Evolutionary conservation across 2,888 invertebrate species (phyloP).

Genomic region (Catonia carolina): DNA sequence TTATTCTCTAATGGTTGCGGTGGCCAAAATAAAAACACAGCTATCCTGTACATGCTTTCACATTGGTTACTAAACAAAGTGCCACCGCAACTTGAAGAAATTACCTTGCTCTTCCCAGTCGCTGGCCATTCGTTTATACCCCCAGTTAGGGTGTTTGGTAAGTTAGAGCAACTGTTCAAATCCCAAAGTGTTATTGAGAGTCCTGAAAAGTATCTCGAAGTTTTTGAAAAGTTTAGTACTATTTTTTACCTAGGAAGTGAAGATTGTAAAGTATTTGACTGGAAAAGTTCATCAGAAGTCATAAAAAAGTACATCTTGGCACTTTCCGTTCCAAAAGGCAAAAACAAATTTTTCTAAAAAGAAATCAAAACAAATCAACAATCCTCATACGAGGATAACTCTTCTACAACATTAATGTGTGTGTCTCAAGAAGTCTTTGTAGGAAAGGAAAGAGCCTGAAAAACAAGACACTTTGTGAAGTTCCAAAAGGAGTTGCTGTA

Average conservation of each 20-base stretch:
- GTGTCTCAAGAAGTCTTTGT: too few relatives aligned
- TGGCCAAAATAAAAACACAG: too few relatives aligned
- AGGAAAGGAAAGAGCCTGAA: too few relatives aligned
- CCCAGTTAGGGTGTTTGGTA: constrained; percentile 35
- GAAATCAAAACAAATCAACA: not conserved
- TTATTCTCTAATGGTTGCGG: too few relatives aligned
- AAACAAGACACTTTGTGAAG: too few relatives aligned
- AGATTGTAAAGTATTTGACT: constrained; percentile 26
- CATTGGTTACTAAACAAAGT: constrained; percentile 31
- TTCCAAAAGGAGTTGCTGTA: too few relatives aligned
- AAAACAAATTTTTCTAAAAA: constrained; percentile 10
- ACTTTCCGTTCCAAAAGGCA: constrained; percentile 21
- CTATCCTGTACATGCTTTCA: constrained; percentile 34
- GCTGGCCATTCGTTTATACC: constrained; percentile 36
- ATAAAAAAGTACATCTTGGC: constrained; percentile 13
- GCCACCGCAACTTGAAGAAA: constrained; percentile 24
- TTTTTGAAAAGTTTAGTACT: constrained; percentile 26
- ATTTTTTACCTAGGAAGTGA: too few relatives aligned
- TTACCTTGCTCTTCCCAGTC: constrained; percentile 34
- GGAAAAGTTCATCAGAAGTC: constrained; percentile 24
- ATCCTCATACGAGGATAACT: constrained; percentile 6
- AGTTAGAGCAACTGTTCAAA: constrained; percentile 33
- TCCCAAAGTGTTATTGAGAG: constrained; percentile 27
- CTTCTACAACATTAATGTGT: too few relatives aligned
- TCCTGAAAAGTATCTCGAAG: constrained; percentile 29